Evolutionary conservation across 2,888 invertebrate species (phyloP), one percentile per base, ranked within the genome.

Genomic region (Ochlodes sylvanus): DNA sequence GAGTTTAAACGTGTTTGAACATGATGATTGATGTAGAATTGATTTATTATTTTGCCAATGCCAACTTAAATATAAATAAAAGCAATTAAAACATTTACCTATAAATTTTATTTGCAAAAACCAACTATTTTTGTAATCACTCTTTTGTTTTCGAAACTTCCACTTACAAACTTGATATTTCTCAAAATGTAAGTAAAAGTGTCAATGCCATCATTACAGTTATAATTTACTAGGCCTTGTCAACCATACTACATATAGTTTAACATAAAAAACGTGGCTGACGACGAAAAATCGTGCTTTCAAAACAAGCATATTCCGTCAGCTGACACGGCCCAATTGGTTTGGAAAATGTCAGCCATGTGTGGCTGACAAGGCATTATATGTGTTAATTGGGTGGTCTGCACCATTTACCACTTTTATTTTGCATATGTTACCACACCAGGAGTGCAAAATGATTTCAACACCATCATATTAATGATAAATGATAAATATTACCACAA

Each of bases 211-310:
- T 71, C 68, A 69, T n/a, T 66, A 70, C 3, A 74, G 70, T 70
- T 70, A 73, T 70, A 71, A 70, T 66, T 72, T 70, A 60, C 57
- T 58, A 71, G 69, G 71, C 70, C 70, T 72, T 72, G 69, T 71
- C 70, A 68, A 9, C 71, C 73, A 72, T 73, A 72, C 60, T 70
- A 69, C 66, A 68, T 73, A 68, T 19, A 72, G 50, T 71, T 72
- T 55, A 64, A 69, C 61, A 64, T 60, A 0, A 68, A 69, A 70
- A 71, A 73, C 67, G 70, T 73, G 72, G 71, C 68, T 70, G 73
- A 73, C 70, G 62, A 70, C 72, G 70, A 64, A 62, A 61, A 70
- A 71, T 70, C 58, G 52, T 42, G 6, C 66, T 67, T 72, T 73
- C 41, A 70, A 73, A 71, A 73, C 63, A 38, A 68, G 71, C 69